A percentile compares a stretch with the other conserved stretches of the same genome.
phyloP scores from a whole-genome alignment of 2,113 vertebrate species.

The Pedionomus torquatus region DNA sequence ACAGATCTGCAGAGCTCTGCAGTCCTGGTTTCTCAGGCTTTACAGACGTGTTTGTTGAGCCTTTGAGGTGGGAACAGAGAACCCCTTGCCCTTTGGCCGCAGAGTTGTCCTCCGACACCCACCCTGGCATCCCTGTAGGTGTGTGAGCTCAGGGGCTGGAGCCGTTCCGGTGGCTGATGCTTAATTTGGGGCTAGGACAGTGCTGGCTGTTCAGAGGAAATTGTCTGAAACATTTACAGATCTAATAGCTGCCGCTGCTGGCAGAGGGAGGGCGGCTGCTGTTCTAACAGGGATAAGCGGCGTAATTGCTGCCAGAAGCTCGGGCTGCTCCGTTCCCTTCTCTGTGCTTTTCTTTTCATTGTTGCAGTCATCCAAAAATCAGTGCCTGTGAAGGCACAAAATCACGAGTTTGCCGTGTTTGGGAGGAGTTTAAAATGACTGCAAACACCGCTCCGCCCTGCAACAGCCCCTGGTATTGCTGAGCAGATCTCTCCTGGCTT shows the following conservation, averaged over 20 bases:
- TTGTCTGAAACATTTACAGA: not conserved
- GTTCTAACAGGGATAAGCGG: not conserved
- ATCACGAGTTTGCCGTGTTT: slow-evolving; percentile 17
- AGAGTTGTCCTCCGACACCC: not conserved
- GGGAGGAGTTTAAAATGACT: slow-evolving; percentile 60
- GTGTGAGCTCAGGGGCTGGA: not conserved
- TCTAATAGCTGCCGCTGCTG: not conserved
- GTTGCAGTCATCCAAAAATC: not conserved
- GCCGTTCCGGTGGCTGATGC: not conserved
- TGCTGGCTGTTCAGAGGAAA: not conserved
- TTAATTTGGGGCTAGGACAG: not conserved
- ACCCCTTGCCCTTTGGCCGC: not conserved
- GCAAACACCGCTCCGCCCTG: slow-evolving; percentile 21
- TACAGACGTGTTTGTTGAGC: not conserved
- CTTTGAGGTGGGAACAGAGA: not conserved
- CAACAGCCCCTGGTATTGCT: not conserved
- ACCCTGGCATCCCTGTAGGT: fast-evolving
- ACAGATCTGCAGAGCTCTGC: slow-evolving; percentile 37
- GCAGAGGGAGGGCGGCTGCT: not conserved
- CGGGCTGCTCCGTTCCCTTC: not conserved
- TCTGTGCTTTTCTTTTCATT: not conserved
- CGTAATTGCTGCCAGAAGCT: not conserved
- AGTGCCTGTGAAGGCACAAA: not conserved
- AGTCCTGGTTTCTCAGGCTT: not conserved
- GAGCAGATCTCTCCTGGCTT: not conserved